Evolutionary conservation across 2,888 invertebrate genomes (phyloP).

Genomic region (Salpingus planirostris): DNA sequence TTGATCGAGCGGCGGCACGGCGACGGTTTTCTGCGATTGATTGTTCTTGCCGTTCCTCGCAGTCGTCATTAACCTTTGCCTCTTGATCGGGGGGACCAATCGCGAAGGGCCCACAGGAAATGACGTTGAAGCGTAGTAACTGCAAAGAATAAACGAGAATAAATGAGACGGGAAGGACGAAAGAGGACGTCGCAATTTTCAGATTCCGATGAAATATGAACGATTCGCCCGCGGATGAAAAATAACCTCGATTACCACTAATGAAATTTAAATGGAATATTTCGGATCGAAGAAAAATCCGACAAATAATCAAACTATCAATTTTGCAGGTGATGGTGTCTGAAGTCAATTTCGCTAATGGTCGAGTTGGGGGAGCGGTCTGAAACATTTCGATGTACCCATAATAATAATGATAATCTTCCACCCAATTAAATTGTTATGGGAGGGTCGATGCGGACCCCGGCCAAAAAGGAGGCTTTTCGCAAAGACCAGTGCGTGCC

Average conservation of each 20-base stretch:
- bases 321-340: too few species aligned
- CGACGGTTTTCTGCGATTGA: conserved; percentile 38
- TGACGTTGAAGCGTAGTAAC: conserved; percentile 54
- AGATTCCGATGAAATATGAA: conserved; percentile 15
- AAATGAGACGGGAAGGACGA: conserved; percentile 11
- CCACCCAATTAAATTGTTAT: too few species aligned
- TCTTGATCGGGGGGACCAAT: conserved; percentile 52
- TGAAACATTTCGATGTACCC: too few species aligned
- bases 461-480: too few species aligned
- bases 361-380: too few species aligned
- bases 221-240: conserved; percentile 8
- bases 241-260: conserved; percentile 9
- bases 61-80: conserved; percentile 50
- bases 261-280: conserved; percentile 15
- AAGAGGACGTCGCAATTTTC: conserved; percentile 11
- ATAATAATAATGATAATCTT: too few species aligned
- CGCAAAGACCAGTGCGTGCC: too few species aligned
- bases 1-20: conserved; percentile 46
- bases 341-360: too few species aligned
- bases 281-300: too few species aligned
- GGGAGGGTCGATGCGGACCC: too few species aligned
- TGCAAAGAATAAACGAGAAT: conserved; percentile 37
- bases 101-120: conserved; percentile 46
- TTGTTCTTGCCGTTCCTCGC: conserved; percentile 40
- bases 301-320: too few species aligned